These are phyloP conservation scores for Tricholaema leucomelas DNA, from an alignment of 2,113 vertebrate genomes.

Conservation along the genomic window DNA sequence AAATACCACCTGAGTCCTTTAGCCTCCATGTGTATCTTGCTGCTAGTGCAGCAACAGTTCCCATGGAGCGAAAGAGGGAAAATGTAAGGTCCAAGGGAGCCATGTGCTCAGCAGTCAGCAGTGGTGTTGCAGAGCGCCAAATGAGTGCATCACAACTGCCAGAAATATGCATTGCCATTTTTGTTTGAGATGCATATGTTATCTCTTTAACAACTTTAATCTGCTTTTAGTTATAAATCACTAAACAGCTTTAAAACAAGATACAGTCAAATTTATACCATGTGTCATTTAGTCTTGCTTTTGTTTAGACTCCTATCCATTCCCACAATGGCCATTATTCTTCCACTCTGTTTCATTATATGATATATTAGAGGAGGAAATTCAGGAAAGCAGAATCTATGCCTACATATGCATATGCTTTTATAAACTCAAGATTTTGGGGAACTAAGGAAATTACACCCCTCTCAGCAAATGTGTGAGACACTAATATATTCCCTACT, in stretches of 20 bases:
- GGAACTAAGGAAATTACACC: not conserved
- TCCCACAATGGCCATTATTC: not conserved
- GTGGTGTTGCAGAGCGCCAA: slow-evolving; percentile 3
- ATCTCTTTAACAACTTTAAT: not conserved
- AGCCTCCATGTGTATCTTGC: not conserved
- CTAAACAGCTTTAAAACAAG: slow-evolving; percentile 3
- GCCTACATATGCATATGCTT: not conserved
- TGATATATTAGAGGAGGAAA: not conserved
- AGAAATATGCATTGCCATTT: not conserved
- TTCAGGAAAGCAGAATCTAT: not conserved
- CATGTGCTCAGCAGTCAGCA: slow-evolving; percentile 23
- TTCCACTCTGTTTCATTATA: not conserved
- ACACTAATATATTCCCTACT: not conserved
- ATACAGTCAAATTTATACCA: not conserved
- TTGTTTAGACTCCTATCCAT: not conserved
- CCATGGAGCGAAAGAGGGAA: not conserved
- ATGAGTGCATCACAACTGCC: slow-evolving; percentile 3
- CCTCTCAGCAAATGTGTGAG: not conserved
- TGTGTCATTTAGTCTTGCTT: not conserved
- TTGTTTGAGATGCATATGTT: slow-evolving; percentile 3
- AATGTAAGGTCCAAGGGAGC: not conserved
- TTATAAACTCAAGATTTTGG: not conserved
- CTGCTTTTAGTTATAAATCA: not conserved
- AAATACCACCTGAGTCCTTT: slow-evolving; percentile 41
- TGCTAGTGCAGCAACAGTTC: not conserved